Conservation (phyloP, 2,113 vertebrate species). For the Arenaria interpres region DNA sequence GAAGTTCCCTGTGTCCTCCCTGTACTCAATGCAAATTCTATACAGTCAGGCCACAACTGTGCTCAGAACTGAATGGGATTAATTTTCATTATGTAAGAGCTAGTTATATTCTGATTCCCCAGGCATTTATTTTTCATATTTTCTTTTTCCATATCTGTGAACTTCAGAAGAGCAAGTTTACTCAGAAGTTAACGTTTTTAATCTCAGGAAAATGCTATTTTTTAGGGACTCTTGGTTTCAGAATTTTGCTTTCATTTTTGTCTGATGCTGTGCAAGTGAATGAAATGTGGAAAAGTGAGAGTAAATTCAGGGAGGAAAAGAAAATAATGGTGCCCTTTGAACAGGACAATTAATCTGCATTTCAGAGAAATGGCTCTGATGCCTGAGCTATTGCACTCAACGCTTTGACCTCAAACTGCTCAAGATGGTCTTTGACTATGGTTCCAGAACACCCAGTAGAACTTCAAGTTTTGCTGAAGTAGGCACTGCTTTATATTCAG, state of each 20-base stretch:
- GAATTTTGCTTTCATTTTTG: neutral
- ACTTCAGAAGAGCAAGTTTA: neutral
- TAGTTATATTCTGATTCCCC: neutral
- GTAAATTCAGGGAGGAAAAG: neutral
- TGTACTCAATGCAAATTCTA: neutral
- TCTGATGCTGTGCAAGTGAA: neutral
- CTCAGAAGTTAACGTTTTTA: neutral
- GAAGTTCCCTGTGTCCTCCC: neutral
- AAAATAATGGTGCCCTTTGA: neutral
- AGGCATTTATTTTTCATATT: neutral
- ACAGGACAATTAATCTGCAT: neutral
- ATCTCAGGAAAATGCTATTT: neutral
- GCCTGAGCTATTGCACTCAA: neutral
- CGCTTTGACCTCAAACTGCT: neutral
- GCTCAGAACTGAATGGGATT: neutral
- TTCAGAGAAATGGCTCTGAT: neutral
- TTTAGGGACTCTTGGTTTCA: neutral
- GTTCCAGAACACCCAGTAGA: neutral
- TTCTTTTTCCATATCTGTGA: neutral
- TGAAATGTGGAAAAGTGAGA: neutral
- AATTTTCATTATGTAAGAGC: neutral
- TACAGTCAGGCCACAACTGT: rapidly evolving
- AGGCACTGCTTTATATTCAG: neutral
- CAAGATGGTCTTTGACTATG: neutral
- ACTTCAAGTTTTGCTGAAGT: neutral